A percentile compares a stretch with the other conserved stretches of the same genome.
These are phyloP conservation scores for Pocillopora verrucosa DNA, from an alignment of 64 coral and sea anemone species.

Conservation along the genomic window DNA sequence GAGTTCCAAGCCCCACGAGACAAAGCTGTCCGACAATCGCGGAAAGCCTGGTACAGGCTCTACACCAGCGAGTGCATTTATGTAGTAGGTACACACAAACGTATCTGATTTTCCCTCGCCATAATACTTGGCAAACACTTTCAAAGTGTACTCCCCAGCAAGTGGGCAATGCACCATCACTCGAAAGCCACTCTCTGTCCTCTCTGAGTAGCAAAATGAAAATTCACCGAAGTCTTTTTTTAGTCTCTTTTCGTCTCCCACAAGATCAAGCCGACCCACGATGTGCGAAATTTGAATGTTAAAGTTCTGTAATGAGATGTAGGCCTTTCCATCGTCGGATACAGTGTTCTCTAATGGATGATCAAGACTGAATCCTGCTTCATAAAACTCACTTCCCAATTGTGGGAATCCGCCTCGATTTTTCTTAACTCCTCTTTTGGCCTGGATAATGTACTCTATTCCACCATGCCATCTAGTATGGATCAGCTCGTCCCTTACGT, in stretches of 20 bases:
- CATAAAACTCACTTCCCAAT: constrained; percentile 57
- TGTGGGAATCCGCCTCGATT: constrained; percentile 80
- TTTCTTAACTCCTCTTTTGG: constrained; percentile 51
- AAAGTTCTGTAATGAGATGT: constrained; percentile 52
- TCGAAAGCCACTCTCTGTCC: constrained; percentile 36
- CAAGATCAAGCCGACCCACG: constrained; percentile 44
- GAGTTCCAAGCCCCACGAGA: constrained; percentile 35
- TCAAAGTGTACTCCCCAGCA: constrained; percentile 68
- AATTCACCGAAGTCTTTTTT: constrained; percentile 63
- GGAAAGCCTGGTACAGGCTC: constrained; percentile 69
- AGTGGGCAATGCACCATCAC: constrained; percentile 72
- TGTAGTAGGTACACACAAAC: constrained; percentile 70
- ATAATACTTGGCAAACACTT: constrained; percentile 61
- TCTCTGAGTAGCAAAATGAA: constrained; percentile 51
- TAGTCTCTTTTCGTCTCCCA: constrained; percentile 12
- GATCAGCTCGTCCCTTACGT: constrained; percentile 22
- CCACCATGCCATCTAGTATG: constrained; percentile 61
- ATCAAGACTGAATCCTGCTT: constrained; percentile 62
- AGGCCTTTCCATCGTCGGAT: constrained; percentile 52
- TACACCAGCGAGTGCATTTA: constrained; percentile 48
- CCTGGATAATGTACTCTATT: constrained; percentile 59
- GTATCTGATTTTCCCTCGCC: constrained; percentile 11
- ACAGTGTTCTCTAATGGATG: constrained; percentile 66
- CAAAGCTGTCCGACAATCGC: constrained; percentile 47
- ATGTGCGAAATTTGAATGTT: constrained; percentile 45